Base-by-base conservation (phyloP, 2,113 vertebrate genomes). In the Phrynocephalus versicolor region DNA sequence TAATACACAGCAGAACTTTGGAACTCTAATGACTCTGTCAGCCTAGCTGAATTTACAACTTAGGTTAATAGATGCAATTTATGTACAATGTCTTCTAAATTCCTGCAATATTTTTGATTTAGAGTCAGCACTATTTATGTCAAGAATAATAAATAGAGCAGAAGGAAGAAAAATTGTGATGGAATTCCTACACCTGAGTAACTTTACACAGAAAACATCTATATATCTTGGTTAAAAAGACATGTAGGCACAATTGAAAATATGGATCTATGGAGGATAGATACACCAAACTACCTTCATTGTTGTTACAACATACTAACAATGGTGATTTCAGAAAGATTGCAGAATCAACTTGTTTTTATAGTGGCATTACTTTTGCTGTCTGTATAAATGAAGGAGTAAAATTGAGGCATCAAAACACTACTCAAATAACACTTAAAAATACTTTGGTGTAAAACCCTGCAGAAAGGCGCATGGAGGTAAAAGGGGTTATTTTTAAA, bases 1-100 rank as follows among this genome's bases (percentile, higher is more conserved):
- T 51, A 39, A 82, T 30, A 51, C 55, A 77, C 1, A 84, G 4
- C 51, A 91, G 85, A 82, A 88, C 82, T 76, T 57, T 78, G 62
- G 74, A 57, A 27, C 64, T 39, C n/a, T 30, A 78, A 78, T 85
- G 64, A 21, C 37, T 78, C 57, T 76, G 45, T 25, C 23, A 35
- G 35, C 57, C 14, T 23, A 79, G 55, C 86, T 82, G 16, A 88
- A 23, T 27, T 35, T 83, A 79, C 30, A 71, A 58, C 55, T 39
- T 27, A 67, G 35, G 65, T 30, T 79, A 85, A 70, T 41, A 70
- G 33, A 58, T 82, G 27, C 35, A 58, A 76, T 79, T 70, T 79
- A 70, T 41, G 18, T 41, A 67, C 72, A 79, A 67, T 71, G 55
- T n/a, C 65, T 85, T n/a, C 60, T 10, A 39, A 70, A 69, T 71